Percentiles rank a stretch among this genome's conserved stretches.
Conservation (phyloP, 2,888 invertebrate species). For the Heliconius hortense region DNA sequence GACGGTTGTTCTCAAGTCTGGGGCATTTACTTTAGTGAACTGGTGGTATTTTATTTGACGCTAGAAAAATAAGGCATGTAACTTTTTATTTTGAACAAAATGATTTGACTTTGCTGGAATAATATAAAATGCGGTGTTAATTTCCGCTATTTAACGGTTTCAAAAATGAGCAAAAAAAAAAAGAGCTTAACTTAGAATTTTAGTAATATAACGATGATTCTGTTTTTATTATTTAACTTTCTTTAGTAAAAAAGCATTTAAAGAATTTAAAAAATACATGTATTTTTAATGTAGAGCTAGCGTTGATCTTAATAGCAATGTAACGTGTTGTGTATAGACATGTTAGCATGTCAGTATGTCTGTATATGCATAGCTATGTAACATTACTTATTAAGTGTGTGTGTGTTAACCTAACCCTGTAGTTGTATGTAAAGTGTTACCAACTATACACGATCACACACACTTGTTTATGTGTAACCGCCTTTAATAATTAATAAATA, state of each 20-base stretch:
- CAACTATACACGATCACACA: slow-evolving; percentile 20
- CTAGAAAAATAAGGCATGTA: too few relatives aligned
- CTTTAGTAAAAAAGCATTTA: neutral
- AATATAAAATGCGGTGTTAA: too few relatives aligned
- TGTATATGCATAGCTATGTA: slow-evolving; percentile 28
- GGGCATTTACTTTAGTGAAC: too few relatives aligned
- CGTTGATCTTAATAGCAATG: slow-evolving; percentile 12
- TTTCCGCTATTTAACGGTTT: neutral
- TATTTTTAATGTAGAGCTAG: slow-evolving; percentile 2
- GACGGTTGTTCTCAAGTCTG: too few relatives aligned
- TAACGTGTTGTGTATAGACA: slow-evolving; percentile 23
- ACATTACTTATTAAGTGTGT: slow-evolving; percentile 33
- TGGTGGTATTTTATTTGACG: too few relatives aligned
- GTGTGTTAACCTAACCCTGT: slow-evolving; percentile 32
- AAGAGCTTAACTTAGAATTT: neutral
- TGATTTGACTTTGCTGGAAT: too few relatives aligned
- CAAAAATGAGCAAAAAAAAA: neutral
- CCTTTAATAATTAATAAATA: neutral
- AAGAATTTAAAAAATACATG: too few relatives aligned
- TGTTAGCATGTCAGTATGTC: slow-evolving; percentile 26
- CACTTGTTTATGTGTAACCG: neutral
- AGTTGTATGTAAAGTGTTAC: slow-evolving; percentile 27
- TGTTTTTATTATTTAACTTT: neutral
- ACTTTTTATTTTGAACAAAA: too few relatives aligned
- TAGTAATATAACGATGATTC: too few relatives aligned